Percentiles rank a stretch among this genome's conserved stretches.
These are phyloP conservation scores for Oceanites oceanicus DNA, from an alignment of 2,113 vertebrate species.

Conservation along the genomic window DNA sequence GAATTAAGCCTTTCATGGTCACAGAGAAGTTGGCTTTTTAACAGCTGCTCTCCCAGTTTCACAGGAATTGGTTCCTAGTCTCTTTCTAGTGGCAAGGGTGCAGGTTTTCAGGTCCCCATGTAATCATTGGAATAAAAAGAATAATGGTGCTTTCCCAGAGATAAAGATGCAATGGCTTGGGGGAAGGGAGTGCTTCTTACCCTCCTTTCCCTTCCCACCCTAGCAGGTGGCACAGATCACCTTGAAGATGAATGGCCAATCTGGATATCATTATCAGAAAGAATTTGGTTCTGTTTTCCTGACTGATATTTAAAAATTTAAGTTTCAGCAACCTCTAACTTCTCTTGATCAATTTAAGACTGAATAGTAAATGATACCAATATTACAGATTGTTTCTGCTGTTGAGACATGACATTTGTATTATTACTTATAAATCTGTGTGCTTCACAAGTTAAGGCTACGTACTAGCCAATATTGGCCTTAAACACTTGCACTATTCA, in stretches of 20 bases:
- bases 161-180: neutral
- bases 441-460: neutral
- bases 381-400: neutral
- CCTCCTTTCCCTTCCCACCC: neutral
- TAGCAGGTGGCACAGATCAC: neutral
- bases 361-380: neutral
- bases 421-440: neutral
- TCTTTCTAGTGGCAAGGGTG: rapidly evolving
- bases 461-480: neutral
- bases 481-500: neutral
- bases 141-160: neutral
- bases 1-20: neutral
- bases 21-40: neutral
- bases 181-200: neutral
- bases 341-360: neutral
- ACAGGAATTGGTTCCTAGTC: neutral
- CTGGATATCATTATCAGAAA: neutral
- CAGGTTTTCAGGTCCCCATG: neutral
- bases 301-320: neutral
- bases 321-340: neutral
- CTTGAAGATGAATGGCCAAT: neutral
- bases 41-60: neutral
- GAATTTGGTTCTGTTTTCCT: neutral
- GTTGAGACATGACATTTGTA: neutral
- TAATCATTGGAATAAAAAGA: neutral